Percentiles rank a stretch among this genome's conserved stretches.
phyloP scores from a whole-genome alignment of 2,113 vertebrate species.

The Urocynchramus pylzowi region DNA sequence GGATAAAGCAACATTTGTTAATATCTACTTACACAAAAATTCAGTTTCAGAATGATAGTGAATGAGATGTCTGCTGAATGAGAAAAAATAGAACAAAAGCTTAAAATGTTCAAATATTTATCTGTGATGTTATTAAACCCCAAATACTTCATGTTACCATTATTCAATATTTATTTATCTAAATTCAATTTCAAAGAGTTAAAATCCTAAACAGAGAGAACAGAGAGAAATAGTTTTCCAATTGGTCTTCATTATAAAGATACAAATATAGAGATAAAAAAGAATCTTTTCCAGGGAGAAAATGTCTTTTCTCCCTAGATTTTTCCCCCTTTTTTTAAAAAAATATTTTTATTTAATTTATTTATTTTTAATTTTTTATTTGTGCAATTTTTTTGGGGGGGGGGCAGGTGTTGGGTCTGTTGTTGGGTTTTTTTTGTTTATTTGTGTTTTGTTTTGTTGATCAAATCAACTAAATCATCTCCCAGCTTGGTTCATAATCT shows the following conservation, averaged over 20 bases:
- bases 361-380: too few relatives aligned
- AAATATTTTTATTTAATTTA: background rate
- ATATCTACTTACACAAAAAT: background rate
- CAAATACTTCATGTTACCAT: background rate
- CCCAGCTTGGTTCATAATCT: background rate
- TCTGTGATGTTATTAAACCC: background rate
- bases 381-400: background rate
- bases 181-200: background rate
- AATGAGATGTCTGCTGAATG: background rate
- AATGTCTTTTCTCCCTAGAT: background rate
- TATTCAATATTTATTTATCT: background rate
- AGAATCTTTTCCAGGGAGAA: too few relatives aligned
- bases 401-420: fast-evolving
- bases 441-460: background rate
- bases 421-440: background rate
- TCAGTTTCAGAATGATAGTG: background rate
- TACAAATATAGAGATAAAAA: background rate
- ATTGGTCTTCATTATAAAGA: background rate
- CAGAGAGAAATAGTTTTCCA: background rate
- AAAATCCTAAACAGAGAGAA: background rate
- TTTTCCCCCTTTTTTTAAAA: too few relatives aligned
- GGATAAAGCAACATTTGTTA: background rate
- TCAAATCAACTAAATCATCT: background rate
- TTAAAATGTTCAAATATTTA: background rate
- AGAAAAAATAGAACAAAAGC: background rate